Conservation (phyloP, 2,797 vertebrate genomes). For the Gadopsis bispinosus region DNA sequence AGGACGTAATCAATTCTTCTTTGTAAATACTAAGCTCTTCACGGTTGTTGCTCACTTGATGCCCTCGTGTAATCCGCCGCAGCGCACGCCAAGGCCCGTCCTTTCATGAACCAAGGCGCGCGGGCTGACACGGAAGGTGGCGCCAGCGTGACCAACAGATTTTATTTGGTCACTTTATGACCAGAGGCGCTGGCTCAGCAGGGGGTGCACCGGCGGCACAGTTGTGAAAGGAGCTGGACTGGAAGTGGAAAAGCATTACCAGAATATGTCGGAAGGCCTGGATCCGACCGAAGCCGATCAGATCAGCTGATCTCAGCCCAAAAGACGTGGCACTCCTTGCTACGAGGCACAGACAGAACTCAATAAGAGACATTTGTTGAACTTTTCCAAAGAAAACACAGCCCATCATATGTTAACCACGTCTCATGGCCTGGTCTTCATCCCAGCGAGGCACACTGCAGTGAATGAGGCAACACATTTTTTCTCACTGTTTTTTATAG, state of each 20-base stretch:
- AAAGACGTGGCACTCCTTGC: not conserved
- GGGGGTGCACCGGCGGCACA: not conserved
- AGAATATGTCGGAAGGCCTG: not conserved
- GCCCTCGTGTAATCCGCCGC: constrained; percentile 4
- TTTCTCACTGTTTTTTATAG: too few relatives aligned
- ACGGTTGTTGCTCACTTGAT: constrained; percentile 14
- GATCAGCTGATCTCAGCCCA: not conserved
- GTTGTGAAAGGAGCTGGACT: constrained; percentile 10
- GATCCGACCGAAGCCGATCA: constrained; percentile 26
- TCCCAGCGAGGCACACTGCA: not conserved
- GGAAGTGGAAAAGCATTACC: constrained; percentile 29
- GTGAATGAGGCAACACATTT: not conserved
- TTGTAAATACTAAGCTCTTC: constrained; percentile 36
- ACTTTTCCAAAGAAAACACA: too few relatives aligned
- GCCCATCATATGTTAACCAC: not conserved
- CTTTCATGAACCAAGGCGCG: not conserved
- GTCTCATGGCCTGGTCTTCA: not conserved
- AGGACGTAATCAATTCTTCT: constrained; percentile 32
- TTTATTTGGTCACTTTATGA: constrained; percentile 17
- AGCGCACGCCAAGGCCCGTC: not conserved
- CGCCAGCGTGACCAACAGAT: constrained; percentile 17
- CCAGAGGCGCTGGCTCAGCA: not conserved
- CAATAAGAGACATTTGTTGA: not conserved
- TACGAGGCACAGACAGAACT: not conserved
- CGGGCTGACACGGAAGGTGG: not conserved